Evolutionary conservation across 2,113 vertebrate genomes (phyloP).

Genomic region (Myotis yumanensis): DNA sequence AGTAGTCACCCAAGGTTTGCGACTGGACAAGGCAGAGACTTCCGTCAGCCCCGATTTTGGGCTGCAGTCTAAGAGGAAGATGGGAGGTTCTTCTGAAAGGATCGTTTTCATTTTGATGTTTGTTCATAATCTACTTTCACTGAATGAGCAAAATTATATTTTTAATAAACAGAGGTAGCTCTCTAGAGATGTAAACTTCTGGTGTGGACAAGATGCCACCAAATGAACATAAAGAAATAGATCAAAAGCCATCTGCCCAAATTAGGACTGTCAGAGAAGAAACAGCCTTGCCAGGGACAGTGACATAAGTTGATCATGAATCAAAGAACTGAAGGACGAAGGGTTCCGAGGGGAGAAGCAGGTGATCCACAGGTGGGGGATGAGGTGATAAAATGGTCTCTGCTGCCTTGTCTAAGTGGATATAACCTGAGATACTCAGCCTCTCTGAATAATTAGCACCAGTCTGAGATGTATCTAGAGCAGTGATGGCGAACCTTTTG

Average conservation of each 20-base stretch:
- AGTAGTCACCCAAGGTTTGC: background rate
- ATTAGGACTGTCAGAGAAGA: background rate
- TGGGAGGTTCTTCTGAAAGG: background rate
- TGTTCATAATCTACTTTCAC: constrained; percentile 29
- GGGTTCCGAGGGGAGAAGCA: background rate
- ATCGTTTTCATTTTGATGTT: background rate
- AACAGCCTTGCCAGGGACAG: background rate
- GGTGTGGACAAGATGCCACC: background rate
- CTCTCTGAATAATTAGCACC: background rate
- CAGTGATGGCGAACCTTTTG: too few relatives aligned
- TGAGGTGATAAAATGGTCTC: background rate
- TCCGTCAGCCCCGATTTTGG: background rate
- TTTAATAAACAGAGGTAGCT: background rate
- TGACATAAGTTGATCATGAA: background rate
- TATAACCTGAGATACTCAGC: background rate
- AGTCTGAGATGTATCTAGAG: background rate
- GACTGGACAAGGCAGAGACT: background rate
- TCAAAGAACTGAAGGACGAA: background rate
- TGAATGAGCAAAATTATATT: constrained; percentile 9
- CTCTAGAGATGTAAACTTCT: background rate
- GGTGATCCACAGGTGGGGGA: background rate
- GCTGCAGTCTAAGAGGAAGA: background rate
- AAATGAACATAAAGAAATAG: background rate
- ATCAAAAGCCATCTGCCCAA: background rate
- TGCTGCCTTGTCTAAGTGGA: background rate